These are phyloP conservation scores for Capromys pilorides DNA, from an alignment of 2,797 vertebrate genomes.

Conservation along the genomic window DNA sequence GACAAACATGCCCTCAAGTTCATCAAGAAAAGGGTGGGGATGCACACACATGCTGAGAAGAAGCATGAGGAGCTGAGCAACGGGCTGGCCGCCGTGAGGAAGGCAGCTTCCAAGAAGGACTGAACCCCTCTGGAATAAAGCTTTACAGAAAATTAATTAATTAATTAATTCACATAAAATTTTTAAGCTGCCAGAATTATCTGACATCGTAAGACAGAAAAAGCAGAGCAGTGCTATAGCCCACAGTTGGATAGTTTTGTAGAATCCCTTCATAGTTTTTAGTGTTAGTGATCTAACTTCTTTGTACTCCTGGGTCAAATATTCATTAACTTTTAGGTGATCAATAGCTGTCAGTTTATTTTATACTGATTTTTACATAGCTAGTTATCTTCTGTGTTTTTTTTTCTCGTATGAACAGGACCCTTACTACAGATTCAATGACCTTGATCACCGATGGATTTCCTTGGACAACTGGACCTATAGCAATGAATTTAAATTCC, in stretches of 20 bases:
- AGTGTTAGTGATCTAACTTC: background rate
- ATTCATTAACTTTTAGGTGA: constrained; percentile 44
- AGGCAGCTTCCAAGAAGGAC: too few species aligned
- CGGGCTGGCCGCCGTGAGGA: too few species aligned
- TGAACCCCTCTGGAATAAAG: too few species aligned
- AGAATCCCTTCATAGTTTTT: background rate
- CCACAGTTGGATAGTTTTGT: constrained; percentile 56
- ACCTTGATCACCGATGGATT: constrained; percentile 93
- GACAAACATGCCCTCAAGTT: too few species aligned
- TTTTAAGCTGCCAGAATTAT: constrained; percentile 59
- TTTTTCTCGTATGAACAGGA: constrained; percentile 87
- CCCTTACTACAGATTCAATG: constrained; percentile 96
- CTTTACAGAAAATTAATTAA: too few species aligned
- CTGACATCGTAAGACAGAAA: constrained; percentile 49
- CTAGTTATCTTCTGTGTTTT: constrained; percentile 55
- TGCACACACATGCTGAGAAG: too few species aligned
- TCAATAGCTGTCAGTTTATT: background rate
- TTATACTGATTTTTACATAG: constrained; percentile 34
- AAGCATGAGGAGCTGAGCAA: too few species aligned
- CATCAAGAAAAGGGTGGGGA: too few species aligned
- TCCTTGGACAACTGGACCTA: constrained; percentile 96
- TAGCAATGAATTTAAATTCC: constrained; percentile 87
- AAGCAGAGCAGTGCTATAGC: constrained; percentile 66
- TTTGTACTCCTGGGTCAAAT: background rate
- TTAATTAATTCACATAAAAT: too few species aligned